Evolutionary conservation across 2,113 vertebrate genomes (phyloP).

Genomic region (Ariopsis seemanni): DNA sequence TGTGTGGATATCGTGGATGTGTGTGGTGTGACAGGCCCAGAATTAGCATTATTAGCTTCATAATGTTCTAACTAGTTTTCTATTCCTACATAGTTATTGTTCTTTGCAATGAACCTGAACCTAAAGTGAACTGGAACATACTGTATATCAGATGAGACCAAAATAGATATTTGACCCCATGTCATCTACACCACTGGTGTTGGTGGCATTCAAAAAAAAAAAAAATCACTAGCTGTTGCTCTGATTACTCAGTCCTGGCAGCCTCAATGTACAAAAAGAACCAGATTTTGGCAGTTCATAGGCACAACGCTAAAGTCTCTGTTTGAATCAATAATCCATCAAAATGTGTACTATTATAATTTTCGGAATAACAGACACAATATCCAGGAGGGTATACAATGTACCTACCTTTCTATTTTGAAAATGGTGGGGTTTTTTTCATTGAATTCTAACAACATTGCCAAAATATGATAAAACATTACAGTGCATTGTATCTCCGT

Average conservation of each 20-base stretch:
- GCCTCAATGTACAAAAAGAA: slow-evolving; percentile 1
- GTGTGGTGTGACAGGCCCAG: slow-evolving; percentile 40
- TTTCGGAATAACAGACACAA: neutral
- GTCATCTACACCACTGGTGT: neutral
- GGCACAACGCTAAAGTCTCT: neutral
- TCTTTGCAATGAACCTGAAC: slow-evolving; percentile 13
- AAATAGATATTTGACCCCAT: neutral
- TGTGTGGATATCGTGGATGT: neutral
- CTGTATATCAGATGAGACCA: neutral
- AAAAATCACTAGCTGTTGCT: neutral
- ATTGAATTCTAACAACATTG: neutral
- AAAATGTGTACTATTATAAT: slow-evolving; percentile 1
- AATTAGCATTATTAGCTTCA: slow-evolving; percentile 30
- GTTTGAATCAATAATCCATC: neutral
- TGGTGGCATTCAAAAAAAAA: neutral
- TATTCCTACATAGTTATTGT: neutral
- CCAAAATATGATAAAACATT: neutral
- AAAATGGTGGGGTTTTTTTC: neutral
- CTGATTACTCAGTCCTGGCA: neutral
- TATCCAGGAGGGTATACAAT: neutral
- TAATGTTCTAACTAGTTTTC: neutral
- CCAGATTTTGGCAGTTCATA: slow-evolving; percentile 6
- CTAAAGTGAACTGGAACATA: neutral
- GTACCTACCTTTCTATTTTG: neutral
- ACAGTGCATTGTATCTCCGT: neutral